Evolutionary conservation across 2,888 invertebrate species (phyloP), one percentile per base, ranked within the genome.

Genomic region (Macaria notata): DNA sequence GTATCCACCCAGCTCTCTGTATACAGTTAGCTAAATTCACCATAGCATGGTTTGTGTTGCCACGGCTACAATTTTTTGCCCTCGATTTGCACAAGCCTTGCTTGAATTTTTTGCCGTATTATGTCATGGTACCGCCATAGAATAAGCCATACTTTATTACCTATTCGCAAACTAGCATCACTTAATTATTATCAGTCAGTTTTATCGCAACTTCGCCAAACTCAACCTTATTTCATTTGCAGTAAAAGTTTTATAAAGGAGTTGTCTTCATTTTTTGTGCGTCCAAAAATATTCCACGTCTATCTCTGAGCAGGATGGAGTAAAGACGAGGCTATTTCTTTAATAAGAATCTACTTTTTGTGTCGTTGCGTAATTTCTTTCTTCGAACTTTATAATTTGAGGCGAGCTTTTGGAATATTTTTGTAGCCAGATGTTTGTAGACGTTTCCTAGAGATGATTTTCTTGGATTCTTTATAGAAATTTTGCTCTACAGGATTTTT

Each of bases 71-170:
- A 49, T 46, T 69, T 72, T 74, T 69, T 64, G 57, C 67, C 50
- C 49, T 49, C 68, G 71, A 75, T 69, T 72, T 65, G 65, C 67
- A 66, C 56, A 64, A 73, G 70, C 73, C 73, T 73, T 72, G 73
- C 72, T 73, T 65, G 70, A 63, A 65, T 73, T 80, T 79, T 80
- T 80, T 79, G 76, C 61, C 36, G 69, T 72, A 72, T 79, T 78
- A 78, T 79, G 79, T 79, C 79, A 79, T 75, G 71, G 61, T 8
- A 4, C 8, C 4, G 56, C 50, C 52, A 44, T 29, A 44, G 31
- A 31, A 19, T 43, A 43, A 6, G 19, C 2, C 7, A 49, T 8
- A 49, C 19, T 36, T 3, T 8, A 31, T 31, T 68, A 66, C 69
- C 69, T 66, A 69, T 66, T 66, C 63, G 64, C 66, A 62, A 64